phyloP scores from a whole-genome alignment of 2,888 invertebrate species.

The Orthonychiurus folsomi region DNA sequence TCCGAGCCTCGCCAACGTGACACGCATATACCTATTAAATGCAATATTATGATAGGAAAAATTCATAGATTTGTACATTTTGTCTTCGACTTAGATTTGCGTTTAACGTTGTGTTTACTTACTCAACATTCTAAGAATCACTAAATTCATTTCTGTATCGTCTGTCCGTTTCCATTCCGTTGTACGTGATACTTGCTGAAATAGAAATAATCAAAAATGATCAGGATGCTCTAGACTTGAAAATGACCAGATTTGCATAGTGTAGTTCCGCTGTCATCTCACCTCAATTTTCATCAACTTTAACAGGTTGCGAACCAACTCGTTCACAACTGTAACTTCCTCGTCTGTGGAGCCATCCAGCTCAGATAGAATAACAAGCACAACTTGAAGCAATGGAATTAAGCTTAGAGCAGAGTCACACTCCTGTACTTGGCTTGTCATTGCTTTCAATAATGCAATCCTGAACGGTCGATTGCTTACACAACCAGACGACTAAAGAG shows the following conservation, averaged over 20 bases:
- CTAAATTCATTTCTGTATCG: slow-evolving; percentile 36
- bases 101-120: no score
- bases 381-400: slow-evolving; percentile 38
- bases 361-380: slow-evolving; percentile 37
- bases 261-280: no score
- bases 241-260: no score
- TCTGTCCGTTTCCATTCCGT: slow-evolving; percentile 35
- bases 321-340: slow-evolving; percentile 33
- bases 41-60: background rate
- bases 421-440: slow-evolving; percentile 29
- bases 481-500: background rate
- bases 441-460: slow-evolving; percentile 36
- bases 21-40: slow-evolving; percentile 28
- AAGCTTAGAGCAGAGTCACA: slow-evolving; percentile 34
- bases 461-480: slow-evolving; percentile 27
- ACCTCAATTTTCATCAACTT: slow-evolving; percentile 37
- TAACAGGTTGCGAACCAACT: slow-evolving; percentile 29
- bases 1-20: slow-evolving; percentile 37
- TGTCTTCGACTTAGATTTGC: no score
- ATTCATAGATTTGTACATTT: no score
- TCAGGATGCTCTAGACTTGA: no score
- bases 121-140: slow-evolving; percentile 37
- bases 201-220: no score
- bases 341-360: slow-evolving; percentile 37
- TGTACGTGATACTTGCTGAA: slow-evolving; percentile 24